Conservation (phyloP, 1,140 invertebrate species). For the Drosophila orosa region DNA sequence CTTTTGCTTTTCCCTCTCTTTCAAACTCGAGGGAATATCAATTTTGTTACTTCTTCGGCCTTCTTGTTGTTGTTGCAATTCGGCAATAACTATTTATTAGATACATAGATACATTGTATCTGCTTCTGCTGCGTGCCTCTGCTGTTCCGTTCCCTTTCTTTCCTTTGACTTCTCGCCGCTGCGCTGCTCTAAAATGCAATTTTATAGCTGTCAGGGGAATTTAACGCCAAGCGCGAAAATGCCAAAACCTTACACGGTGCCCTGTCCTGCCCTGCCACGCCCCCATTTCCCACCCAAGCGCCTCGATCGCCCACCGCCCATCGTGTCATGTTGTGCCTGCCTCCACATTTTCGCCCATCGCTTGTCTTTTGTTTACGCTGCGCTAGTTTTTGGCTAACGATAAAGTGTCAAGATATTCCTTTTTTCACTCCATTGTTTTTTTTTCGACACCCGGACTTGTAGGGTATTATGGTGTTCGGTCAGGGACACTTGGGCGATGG, state of each 20-base stretch:
- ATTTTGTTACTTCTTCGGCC: slow-evolving; percentile 56
- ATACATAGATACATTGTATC: slow-evolving; percentile 75
- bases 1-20: slow-evolving; percentile 51
- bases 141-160: slow-evolving; percentile 8
- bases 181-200: slow-evolving; percentile 79
- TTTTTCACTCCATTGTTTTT: slow-evolving; percentile 51
- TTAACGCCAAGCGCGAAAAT: slow-evolving; percentile 82
- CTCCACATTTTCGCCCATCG: slow-evolving; percentile 39
- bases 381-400: slow-evolving; percentile 82
- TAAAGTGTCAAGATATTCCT: slow-evolving; percentile 79
- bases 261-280: slow-evolving; percentile 8
- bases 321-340: slow-evolving; percentile 73
- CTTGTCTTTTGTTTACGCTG: slow-evolving; percentile 66
- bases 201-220: slow-evolving; percentile 82
- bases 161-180: slow-evolving; percentile 36
- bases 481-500: neutral
- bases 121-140: slow-evolving; percentile 36
- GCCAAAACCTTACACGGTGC: slow-evolving; percentile 60
- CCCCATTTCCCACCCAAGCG: neutral
- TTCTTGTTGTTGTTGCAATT: slow-evolving; percentile 51
- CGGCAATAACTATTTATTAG: slow-evolving; percentile 82
- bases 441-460: slow-evolving; percentile 20
- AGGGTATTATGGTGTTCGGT: slow-evolving; percentile 3
- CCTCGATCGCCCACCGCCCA: neutral
- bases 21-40: slow-evolving; percentile 69